Conservation (phyloP, 2,113 vertebrate genomes). For the Isichthys henryi region DNA sequence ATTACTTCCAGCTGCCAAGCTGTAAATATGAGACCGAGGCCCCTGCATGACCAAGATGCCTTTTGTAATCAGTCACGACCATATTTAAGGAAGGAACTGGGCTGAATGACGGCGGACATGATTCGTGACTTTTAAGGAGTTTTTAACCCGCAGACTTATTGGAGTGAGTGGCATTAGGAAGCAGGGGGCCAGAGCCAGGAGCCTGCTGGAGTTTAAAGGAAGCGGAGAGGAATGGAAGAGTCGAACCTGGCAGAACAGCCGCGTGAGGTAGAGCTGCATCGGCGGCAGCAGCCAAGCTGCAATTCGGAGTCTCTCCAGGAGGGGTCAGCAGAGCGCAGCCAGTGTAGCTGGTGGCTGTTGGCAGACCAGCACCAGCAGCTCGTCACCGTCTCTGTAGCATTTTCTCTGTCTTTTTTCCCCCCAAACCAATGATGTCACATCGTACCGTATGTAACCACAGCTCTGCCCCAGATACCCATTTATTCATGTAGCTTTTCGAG, state of each 20-base stretch:
- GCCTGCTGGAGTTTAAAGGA: neutral
- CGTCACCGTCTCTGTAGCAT: neutral
- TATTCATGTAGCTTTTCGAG: neutral
- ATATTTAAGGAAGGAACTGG: conserved; percentile 10
- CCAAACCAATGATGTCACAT: neutral
- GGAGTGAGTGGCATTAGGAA: neutral
- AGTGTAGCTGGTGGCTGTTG: neutral
- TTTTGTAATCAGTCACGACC: neutral
- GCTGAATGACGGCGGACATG: neutral
- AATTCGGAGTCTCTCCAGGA: conserved; percentile 5
- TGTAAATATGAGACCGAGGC: neutral
- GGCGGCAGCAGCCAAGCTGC: neutral
- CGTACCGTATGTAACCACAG: neutral
- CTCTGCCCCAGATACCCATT: neutral
- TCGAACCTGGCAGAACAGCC: neutral
- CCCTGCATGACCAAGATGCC: neutral
- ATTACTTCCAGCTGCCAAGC: conserved; percentile 4
- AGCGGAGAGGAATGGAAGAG: neutral
- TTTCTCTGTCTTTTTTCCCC: neutral
- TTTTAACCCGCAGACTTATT: neutral
- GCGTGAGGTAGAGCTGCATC: neutral
- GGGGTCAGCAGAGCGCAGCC: neutral
- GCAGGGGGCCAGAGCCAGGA: neutral
- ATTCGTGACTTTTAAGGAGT: neutral
- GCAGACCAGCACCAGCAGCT: neutral